Evolutionary conservation across 2,888 invertebrate genomes (phyloP), one percentile per base, ranked within the genome.

Genomic region (Gryllus longicercus): DNA sequence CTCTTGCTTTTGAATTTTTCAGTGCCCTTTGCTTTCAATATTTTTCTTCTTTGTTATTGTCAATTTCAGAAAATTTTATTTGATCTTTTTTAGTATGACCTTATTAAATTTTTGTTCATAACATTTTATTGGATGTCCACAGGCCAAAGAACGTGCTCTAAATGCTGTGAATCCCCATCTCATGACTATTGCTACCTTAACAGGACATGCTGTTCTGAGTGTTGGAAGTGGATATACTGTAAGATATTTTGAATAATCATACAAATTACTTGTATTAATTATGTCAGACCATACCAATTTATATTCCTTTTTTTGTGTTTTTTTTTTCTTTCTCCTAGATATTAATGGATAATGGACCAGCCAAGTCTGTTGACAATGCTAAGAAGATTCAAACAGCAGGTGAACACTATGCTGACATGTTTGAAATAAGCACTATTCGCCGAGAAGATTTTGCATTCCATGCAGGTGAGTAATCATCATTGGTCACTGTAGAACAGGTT

Each of bases 121-220:
- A 38, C 25, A 38, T 38, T 38, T 2, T 38, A 38, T 38, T 38
- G 25, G 25, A 38, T 38, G 25, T 38, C 25, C 86, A 10, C 85
- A 92, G 90, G 89, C 93, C 87, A 92, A 91, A 86, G 93, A 93
- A 86, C 88, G 92, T 85, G 96, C 95, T 10, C 84, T 90, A 18
- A 87, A 89, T 82, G 92, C 94, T 83, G 89, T 91, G 11, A 92
- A 93, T 87, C 94, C 97, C 12, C 95, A 95, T 87, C 87, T 98
- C 80, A 95, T 96, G 87, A 97, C 96, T 11, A 90, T 97, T 84
- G 97, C 97, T 77, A 97, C 97, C 18, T 89, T 97, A 81, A 97
- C 97, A 11, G 96, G 96, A 0, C 96, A 96, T 87, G 96, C 96
- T 77, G 88, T 88, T 83, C 87, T 93, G 80, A 89, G 93, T 3